Evolutionary conservation across 2,113 vertebrate genomes (phyloP).

Genomic region (Corvus cornix): DNA sequence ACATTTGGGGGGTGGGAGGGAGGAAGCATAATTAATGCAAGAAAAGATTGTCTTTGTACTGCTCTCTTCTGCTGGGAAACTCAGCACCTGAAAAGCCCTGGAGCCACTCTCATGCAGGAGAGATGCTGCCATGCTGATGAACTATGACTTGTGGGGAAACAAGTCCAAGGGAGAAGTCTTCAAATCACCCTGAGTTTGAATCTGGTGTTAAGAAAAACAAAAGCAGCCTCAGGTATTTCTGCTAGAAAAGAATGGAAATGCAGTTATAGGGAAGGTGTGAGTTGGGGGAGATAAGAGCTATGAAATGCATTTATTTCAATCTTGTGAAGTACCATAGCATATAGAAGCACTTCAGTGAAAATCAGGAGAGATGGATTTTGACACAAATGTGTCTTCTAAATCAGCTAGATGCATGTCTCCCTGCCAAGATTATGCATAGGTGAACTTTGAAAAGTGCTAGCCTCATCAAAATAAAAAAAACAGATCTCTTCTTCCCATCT

Average conservation of each 20-base stretch:
- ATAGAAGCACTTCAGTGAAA: conserved; percentile 8
- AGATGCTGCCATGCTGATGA: background rate
- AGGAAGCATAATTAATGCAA: background rate
- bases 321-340: background rate
- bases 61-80: background rate
- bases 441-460: conserved; percentile 54
- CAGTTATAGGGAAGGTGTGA: background rate
- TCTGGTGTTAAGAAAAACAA: background rate
- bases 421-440: conserved; percentile 26
- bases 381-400: conserved; percentile 53
- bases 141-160: background rate
- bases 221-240: conserved; percentile 1
- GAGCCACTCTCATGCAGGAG: background rate
- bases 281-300: background rate
- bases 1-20: accelerated
- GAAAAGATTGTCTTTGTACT: background rate
- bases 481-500: background rate
- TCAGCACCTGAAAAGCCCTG: background rate
- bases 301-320: conserved; percentile 36
- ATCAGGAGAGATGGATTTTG: conserved; percentile 41
- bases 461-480: conserved; percentile 46
- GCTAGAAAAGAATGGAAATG: background rate
- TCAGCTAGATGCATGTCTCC: background rate
- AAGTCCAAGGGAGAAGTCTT: background rate
- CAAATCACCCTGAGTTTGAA: background rate